Conservation (phyloP, 2,888 invertebrate species). For the Tromatobia lineatoria region DNA sequence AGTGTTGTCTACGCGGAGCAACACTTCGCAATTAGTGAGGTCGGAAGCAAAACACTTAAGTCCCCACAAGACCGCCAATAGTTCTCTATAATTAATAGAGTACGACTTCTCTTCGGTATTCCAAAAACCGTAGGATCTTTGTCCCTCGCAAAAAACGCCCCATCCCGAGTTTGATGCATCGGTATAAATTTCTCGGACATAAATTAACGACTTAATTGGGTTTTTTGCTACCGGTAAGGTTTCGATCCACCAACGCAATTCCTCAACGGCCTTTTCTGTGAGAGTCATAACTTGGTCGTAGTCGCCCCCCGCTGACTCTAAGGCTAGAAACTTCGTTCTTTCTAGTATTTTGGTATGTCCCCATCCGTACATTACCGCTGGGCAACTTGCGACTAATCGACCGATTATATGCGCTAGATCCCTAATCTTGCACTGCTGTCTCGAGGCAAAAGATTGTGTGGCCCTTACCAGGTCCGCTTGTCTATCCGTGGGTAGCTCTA, state of each 20-base stretch:
- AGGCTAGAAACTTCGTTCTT: conserved; percentile 49
- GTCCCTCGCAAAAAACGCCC: conserved; percentile 23
- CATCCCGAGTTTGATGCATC: conserved; percentile 47
- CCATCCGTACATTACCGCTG: conserved; percentile 54
- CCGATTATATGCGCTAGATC: conserved; percentile 62
- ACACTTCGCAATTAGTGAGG: conserved; percentile 40
- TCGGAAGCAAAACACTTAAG: conserved; percentile 65
- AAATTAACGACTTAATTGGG: conserved; percentile 47
- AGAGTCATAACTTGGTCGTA: conserved; percentile 58
- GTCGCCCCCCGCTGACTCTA: conserved; percentile 36
- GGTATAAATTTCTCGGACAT: conserved; percentile 40
- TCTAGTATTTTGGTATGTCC: conserved; percentile 57
- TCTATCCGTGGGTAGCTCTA: conserved; percentile 16
- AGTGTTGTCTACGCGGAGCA: too few species aligned
- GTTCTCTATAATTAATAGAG: conserved; percentile 68
- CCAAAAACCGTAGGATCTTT: conserved; percentile 70
- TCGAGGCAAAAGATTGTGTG: conserved; percentile 5
- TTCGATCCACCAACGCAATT: conserved; percentile 61
- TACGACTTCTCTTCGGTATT: conserved; percentile 39
- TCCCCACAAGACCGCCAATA: conserved; percentile 57
- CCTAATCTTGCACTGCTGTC: conserved; percentile 29
- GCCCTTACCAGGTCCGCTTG: background rate
- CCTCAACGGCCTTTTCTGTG: conserved; percentile 10
- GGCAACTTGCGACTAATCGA: conserved; percentile 47
- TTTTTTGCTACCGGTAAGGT: conserved; percentile 24